phyloP scores from a whole-genome alignment of 2,888 invertebrate species.

The Onthophagus sagittarius region DNA sequence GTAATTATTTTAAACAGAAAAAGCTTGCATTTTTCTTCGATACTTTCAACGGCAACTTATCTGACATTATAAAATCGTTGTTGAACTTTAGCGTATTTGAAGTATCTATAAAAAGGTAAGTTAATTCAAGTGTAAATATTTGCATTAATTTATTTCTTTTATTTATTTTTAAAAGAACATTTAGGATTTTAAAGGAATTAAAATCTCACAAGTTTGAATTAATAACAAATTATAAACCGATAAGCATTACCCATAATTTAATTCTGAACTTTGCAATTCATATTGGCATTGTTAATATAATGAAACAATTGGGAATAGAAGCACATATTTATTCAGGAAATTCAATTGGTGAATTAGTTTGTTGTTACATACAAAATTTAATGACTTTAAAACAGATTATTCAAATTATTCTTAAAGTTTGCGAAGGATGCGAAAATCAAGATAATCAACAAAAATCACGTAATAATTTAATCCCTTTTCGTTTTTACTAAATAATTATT shows the following conservation, averaged over 20 bases:
- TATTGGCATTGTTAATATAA: conserved; percentile 4
- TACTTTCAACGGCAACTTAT: background rate
- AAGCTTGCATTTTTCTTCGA: conserved; percentile 2
- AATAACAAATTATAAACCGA: background rate
- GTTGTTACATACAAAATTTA: conserved; percentile 7
- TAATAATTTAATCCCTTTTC: background rate
- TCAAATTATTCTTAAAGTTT: background rate
- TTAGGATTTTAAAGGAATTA: background rate
- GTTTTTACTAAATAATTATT: background rate
- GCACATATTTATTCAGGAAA: background rate
- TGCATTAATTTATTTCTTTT: background rate
- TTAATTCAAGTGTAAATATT: background rate
- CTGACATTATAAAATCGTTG: background rate
- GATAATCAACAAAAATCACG: background rate
- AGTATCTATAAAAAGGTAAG: background rate
- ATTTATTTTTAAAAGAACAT: conserved; percentile 10
- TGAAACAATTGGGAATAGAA: conserved; percentile 1
- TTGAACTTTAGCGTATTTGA: background rate
- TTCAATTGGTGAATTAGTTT: conserved; percentile 2
- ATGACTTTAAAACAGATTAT: conserved; percentile 12
- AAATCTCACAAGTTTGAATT: conserved; percentile 18
- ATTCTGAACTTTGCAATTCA: background rate
- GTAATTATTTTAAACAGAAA: background rate
- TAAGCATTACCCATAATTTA: background rate
- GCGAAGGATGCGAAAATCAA: background rate